Conservation (phyloP, 2,113 vertebrate species). For the Ageneiosus marmoratus region DNA sequence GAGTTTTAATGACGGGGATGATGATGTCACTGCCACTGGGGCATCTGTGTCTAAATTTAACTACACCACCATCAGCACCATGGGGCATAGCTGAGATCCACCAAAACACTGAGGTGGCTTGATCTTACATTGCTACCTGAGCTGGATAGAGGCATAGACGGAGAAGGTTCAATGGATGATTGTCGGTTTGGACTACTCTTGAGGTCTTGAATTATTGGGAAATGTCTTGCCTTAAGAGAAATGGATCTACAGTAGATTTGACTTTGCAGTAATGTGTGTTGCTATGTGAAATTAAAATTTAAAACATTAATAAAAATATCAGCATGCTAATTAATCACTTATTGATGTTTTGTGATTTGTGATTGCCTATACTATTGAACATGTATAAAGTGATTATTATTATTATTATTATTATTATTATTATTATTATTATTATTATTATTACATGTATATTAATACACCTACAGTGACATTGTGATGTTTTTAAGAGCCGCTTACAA, state of each 20-base stretch:
- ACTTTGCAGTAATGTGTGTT: slow-evolving; percentile 3
- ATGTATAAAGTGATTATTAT: slow-evolving; percentile 4
- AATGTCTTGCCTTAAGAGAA: background rate
- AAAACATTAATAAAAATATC: background rate
- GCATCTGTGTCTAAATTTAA: slow-evolving; percentile 89
- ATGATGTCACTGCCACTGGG: slow-evolving; percentile 74
- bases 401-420: no score
- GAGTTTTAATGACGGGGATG: slow-evolving; percentile 71
- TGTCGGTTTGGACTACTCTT: background rate
- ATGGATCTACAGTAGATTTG: background rate
- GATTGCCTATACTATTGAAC: slow-evolving; percentile 2
- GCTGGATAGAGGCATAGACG: background rate
- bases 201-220: background rate
- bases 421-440: no score
- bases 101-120: background rate
- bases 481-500: slow-evolving; percentile 63
- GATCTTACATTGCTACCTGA: background rate
- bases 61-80: slow-evolving; percentile 92
- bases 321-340: slow-evolving; percentile 24
- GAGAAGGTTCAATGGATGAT: slow-evolving; percentile 2
- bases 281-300: background rate
- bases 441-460: slow-evolving; percentile 25
- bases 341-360: slow-evolving; percentile 4
- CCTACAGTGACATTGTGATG: slow-evolving; percentile 51
- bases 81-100: slow-evolving; percentile 77